Conservation (phyloP, 2,113 vertebrate species). For the Kryptolebias marmoratus region DNA sequence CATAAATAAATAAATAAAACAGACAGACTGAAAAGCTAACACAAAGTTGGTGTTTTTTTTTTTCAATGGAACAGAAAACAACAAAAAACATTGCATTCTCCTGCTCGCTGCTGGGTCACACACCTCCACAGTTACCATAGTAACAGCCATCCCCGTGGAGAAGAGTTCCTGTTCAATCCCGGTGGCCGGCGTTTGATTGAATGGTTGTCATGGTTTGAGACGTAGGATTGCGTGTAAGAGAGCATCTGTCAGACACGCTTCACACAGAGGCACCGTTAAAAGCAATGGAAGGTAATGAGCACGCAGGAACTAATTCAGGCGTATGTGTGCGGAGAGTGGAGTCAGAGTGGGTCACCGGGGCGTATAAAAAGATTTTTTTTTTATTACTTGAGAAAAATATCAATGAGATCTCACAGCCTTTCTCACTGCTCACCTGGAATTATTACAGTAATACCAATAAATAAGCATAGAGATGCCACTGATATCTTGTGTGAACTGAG, state of each 20-base stretch:
- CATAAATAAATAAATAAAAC: neutral
- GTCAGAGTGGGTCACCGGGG: conserved; percentile 35
- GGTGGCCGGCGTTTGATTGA: conserved; percentile 68
- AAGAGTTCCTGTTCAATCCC: conserved; percentile 55
- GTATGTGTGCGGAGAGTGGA: conserved; percentile 24
- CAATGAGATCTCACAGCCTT: conserved; percentile 27
- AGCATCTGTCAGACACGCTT: conserved; percentile 48
- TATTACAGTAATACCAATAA: conserved; percentile 26
- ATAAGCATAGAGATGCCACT: conserved; percentile 11
- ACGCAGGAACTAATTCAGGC: neutral
- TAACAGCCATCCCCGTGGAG: conserved; percentile 60
- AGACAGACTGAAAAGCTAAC: conserved; percentile 25
- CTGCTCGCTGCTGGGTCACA: conserved; percentile 54
- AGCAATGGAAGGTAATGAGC: conserved; percentile 34
- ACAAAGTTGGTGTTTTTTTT: conserved; percentile 50
- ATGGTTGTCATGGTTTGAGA: conserved; percentile 66
- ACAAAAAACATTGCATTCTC: conserved; percentile 41
- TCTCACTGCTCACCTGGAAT: neutral
- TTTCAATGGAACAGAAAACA: neutral
- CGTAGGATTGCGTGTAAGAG: conserved; percentile 61
- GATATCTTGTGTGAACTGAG: conserved; percentile 24
- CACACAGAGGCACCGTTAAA: conserved; percentile 50
- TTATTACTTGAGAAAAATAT: conserved; percentile 55
- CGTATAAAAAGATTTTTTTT: conserved; percentile 38
- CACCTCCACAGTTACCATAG: conserved; percentile 67